Evolutionary conservation across 2,888 invertebrate genomes (phyloP).

Genomic region (Dexiosoma caninum): DNA sequence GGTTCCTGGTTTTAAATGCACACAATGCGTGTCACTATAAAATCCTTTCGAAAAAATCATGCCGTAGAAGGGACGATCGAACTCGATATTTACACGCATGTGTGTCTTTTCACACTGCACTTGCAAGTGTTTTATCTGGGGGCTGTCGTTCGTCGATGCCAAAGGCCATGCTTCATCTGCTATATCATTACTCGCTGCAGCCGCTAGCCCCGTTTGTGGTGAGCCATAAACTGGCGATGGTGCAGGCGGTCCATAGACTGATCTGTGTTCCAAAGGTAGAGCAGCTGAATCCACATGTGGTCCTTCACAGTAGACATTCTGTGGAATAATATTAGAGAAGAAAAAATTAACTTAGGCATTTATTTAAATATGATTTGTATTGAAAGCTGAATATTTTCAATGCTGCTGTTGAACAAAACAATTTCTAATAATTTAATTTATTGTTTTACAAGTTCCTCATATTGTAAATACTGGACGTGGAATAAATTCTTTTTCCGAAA

Average conservation of each 20-base stretch:
- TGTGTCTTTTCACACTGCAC: constrained; percentile 97
- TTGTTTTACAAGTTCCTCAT: too few relatives aligned
- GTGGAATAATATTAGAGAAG: constrained; percentile 69
- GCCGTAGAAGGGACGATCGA: constrained; percentile 95
- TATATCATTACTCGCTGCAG: constrained; percentile 78
- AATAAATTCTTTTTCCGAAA: too few relatives aligned
- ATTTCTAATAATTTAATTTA: too few relatives aligned
- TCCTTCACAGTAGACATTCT: constrained; percentile 88
- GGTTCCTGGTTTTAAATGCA: constrained; percentile 93
- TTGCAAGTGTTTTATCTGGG: constrained; percentile 94
- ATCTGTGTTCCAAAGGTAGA: constrained; percentile 88
- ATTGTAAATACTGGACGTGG: too few relatives aligned
- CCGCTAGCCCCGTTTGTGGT: constrained; percentile 71
- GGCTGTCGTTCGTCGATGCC: constrained; percentile 89
- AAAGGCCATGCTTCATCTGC: constrained; percentile 93
- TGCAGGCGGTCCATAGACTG: constrained; percentile 85
- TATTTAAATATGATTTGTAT: background rate
- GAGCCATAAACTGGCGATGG: constrained; percentile 78
- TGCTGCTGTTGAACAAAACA: too few relatives aligned
- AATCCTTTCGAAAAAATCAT: constrained; percentile 97
- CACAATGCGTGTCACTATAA: constrained; percentile 94
- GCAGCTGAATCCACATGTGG: constrained; percentile 88
- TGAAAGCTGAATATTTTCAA: too few relatives aligned
- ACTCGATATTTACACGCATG: constrained; percentile 96
- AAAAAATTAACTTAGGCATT: background rate